These are phyloP conservation scores for Dicyrtomina minuta DNA, from an alignment of 2,888 invertebrate species.

Conservation along the genomic window DNA sequence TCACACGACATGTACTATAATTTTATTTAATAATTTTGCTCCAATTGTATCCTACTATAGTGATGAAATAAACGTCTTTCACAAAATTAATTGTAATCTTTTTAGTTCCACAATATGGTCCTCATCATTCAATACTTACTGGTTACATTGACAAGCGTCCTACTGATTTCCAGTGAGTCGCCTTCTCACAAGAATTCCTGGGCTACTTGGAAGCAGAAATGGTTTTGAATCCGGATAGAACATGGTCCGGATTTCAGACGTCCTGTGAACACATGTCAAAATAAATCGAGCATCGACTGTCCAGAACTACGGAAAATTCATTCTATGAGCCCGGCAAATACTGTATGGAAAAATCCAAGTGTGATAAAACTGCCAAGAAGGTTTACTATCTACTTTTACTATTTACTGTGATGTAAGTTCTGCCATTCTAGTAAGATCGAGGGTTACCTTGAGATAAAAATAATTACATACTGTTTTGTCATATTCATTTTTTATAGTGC, in stretches of 20 bases:
- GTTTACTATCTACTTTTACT: conserved; percentile 8
- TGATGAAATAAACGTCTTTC: not conserved
- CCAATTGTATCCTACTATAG: not conserved
- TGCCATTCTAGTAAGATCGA: too few relatives aligned
- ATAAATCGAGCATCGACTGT: conserved; percentile 30
- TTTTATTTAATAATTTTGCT: not conserved
- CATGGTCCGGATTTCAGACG: conserved; percentile 31
- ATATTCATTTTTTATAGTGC: conserved; percentile 7
- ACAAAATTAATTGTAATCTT: not conserved
- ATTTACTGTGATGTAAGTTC: not conserved
- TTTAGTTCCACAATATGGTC: conserved; percentile 30
- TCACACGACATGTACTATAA: too few relatives aligned
- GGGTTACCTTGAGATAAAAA: too few relatives aligned
- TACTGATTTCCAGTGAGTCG: not conserved
- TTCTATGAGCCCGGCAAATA: conserved; percentile 22
- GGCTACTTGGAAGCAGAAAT: conserved; percentile 33
- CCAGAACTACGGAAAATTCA: conserved; percentile 3
- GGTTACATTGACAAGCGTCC: conserved; percentile 31
- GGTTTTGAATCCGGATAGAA: conserved; percentile 34
- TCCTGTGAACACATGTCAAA: conserved; percentile 27
- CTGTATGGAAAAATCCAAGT: conserved; percentile 27
- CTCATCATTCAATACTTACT: not conserved
- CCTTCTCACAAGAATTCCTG: conserved; percentile 17
- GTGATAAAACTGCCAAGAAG: conserved; percentile 17
- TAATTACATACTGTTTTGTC: not conserved